phyloP scores from a whole-genome alignment of 1,140 invertebrate species.

The Megathymus violae region DNA sequence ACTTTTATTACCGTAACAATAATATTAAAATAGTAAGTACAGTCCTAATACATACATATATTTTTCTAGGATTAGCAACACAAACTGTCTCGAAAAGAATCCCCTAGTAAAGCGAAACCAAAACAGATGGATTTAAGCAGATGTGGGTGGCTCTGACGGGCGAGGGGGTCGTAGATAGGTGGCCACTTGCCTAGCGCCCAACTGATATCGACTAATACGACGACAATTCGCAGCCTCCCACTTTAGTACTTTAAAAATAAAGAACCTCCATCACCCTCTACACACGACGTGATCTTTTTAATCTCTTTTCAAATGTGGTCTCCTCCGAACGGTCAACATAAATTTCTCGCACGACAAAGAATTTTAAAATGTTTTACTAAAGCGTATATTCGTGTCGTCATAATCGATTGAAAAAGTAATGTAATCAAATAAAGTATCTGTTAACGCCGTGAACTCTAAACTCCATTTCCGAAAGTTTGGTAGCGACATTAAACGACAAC shows the following conservation, averaged over 20 bases:
- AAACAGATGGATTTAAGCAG: slow-evolving; percentile 54
- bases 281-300: slow-evolving; percentile 43
- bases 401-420: slow-evolving; percentile 16
- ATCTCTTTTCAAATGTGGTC: slow-evolving; percentile 33
- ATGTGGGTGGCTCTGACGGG: slow-evolving; percentile 29
- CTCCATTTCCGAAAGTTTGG: slow-evolving; percentile 58
- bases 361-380: slow-evolving; percentile 16
- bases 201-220: slow-evolving; percentile 76
- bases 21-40: no score
- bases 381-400: neutral
- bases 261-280: slow-evolving; percentile 39
- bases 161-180: slow-evolving; percentile 43
- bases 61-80: slow-evolving; percentile 26
- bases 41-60: no score
- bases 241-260: slow-evolving; percentile 47
- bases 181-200: slow-evolving; percentile 49
- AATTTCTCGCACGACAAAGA: slow-evolving; percentile 2
- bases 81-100: slow-evolving; percentile 37
- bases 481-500: slow-evolving; percentile 72
- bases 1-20: no score
- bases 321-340: slow-evolving; percentile 17
- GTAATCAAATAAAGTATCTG: slow-evolving; percentile 45
- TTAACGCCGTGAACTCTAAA: slow-evolving; percentile 58
- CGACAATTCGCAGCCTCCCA: slow-evolving; percentile 75
- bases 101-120: slow-evolving; percentile 43